phyloP scores from a whole-genome alignment of 2,113 vertebrate genomes.

The Chrysemys picta region DNA sequence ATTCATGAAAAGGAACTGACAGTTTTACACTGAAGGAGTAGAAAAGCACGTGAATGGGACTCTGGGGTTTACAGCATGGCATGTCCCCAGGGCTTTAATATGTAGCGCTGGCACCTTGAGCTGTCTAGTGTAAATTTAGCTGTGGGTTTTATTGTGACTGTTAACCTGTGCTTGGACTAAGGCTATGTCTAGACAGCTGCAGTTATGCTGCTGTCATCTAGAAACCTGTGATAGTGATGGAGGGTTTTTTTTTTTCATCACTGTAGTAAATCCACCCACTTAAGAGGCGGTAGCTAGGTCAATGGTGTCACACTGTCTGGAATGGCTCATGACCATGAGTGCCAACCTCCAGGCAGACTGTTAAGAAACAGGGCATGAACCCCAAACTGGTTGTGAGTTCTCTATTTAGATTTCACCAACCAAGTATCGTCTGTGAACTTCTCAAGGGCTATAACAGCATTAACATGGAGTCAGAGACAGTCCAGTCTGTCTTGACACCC shows the following conservation, averaged over 20 bases:
- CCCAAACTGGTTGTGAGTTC: not conserved
- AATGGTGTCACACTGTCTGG: not conserved
- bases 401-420: not conserved
- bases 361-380: not conserved
- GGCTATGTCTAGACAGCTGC: not conserved
- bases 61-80: slow-evolving; percentile 1
- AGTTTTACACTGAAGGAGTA: not conserved
- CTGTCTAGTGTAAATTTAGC: not conserved
- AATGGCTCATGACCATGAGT: not conserved
- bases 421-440: not conserved
- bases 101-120: slow-evolving; percentile 16
- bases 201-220: not conserved
- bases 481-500: not conserved
- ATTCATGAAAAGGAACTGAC: not conserved
- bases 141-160: rapidly evolving
- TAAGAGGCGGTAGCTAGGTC: not conserved
- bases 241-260: not conserved
- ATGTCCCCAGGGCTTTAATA: slow-evolving; percentile 6
- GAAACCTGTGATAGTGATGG: not conserved
- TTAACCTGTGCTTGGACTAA: slow-evolving; percentile 39
- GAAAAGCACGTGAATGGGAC: slow-evolving; percentile 1
- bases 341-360: not conserved
- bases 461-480: not conserved
- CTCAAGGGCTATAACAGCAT: not conserved
- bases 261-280: not conserved